phyloP scores from a whole-genome alignment of 2,888 invertebrate genomes.

The Yponomeuta evonymella region DNA sequence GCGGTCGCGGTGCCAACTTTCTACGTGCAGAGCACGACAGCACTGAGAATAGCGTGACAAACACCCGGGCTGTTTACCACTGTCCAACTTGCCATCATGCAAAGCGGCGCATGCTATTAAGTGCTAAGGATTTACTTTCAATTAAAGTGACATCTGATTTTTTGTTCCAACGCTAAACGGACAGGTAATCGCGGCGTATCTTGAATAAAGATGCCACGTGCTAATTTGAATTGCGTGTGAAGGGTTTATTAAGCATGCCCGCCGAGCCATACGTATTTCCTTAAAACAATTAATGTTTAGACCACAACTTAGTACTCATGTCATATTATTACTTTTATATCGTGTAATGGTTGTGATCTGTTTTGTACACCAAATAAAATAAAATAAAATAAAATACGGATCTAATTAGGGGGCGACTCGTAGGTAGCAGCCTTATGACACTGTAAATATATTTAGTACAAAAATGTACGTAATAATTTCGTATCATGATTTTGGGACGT shows the following conservation, averaged over 20 bases:
- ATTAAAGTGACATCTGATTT: not conserved
- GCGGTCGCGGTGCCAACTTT: constrained; percentile 16
- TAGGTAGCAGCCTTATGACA: no score
- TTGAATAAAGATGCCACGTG: not conserved
- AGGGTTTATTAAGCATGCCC: not conserved
- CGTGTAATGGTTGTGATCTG: no score
- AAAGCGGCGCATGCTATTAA: constrained; percentile 13
- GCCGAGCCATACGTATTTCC: no score
- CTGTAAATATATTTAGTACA: no score
- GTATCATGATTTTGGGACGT: no score
- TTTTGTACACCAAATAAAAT: no score
- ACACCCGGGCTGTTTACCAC: constrained; percentile 21
- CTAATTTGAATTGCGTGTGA: not conserved
- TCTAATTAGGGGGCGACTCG: no score
- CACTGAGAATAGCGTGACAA: constrained; percentile 32
- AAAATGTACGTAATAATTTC: no score
- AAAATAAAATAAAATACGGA: no score
- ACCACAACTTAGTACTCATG: no score
- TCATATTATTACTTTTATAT: no score
- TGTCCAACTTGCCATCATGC: constrained; percentile 16
- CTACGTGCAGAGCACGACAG: constrained; percentile 12
- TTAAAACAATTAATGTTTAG: no score
- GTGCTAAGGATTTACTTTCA: constrained; percentile 12
- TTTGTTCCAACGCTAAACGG: not conserved
- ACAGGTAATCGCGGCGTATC: not conserved